Percentiles rank a stretch among this genome's conserved stretches.
phyloP scores from a whole-genome alignment of 2,113 vertebrate species.

The Apaloderma vittatum region DNA sequence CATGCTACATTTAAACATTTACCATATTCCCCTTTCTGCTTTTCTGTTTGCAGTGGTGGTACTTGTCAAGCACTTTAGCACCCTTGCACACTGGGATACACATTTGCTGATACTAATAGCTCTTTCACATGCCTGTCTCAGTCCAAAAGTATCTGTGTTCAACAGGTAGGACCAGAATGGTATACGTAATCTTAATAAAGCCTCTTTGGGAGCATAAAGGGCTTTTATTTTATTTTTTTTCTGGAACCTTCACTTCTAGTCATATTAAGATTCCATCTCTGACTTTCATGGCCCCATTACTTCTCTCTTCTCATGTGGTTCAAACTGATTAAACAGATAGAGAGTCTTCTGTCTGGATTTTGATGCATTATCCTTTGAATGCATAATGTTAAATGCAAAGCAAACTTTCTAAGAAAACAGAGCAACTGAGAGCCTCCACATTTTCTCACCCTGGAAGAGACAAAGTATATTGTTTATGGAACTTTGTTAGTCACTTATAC shows the following conservation, averaged over 20 bases:
- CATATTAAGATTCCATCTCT: not conserved
- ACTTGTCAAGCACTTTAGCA: not conserved
- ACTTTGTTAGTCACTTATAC: not conserved
- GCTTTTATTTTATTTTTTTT: no score
- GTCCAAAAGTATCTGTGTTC: not conserved
- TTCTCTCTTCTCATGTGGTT: not conserved
- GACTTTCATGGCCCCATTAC: not conserved
- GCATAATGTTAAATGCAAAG: not conserved
- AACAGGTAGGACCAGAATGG: not conserved
- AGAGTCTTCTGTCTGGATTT: not conserved
- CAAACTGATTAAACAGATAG: not conserved
- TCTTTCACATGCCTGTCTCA: not conserved
- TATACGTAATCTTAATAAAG: not conserved
- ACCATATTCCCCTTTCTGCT: not conserved
- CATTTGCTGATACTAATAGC: not conserved
- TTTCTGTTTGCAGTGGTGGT: not conserved
- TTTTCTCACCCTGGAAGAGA: not conserved
- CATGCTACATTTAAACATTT: not conserved
- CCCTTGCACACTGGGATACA: not conserved
- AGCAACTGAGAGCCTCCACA: not conserved
- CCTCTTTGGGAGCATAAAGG: not conserved
- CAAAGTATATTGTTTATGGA: not conserved
- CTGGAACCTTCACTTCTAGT: not conserved
- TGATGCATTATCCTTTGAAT: not conserved
- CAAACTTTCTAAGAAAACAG: not conserved